These are phyloP conservation scores for Allophyes oxyacanthae DNA, from an alignment of 2,888 invertebrate genomes.

Conservation along the genomic window DNA sequence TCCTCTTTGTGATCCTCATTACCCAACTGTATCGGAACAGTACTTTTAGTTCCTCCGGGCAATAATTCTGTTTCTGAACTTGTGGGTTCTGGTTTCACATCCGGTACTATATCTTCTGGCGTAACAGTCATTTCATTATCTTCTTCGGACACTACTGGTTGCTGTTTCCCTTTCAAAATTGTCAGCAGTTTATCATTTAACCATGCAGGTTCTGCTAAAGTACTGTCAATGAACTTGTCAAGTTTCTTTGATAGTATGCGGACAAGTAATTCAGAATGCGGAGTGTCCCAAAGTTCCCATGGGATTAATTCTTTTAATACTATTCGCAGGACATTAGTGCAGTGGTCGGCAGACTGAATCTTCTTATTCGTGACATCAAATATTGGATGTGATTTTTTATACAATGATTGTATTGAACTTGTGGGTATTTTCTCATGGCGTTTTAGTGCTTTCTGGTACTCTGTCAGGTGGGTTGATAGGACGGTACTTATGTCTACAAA, in stretches of 20 bases:
- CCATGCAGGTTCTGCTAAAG: constrained; percentile 86
- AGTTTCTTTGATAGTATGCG: constrained; percentile 90
- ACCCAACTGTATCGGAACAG: constrained; percentile 59
- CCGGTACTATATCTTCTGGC: constrained; percentile 8
- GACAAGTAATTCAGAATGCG: constrained; percentile 90
- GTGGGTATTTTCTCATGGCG: constrained; percentile 84
- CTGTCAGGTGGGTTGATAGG: constrained; percentile 90
- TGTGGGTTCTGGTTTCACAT: constrained; percentile 32
- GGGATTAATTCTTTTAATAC: constrained; percentile 90
- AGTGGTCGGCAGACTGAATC: constrained; percentile 87
- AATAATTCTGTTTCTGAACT: constrained; percentile 64
- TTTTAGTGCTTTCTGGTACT: constrained; percentile 90
- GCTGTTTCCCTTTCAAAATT: constrained; percentile 65
- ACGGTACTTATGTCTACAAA: constrained; percentile 85
- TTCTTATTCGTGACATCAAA: constrained; percentile 71
- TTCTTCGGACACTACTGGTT: constrained; percentile 22
- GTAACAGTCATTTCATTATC: constrained; percentile 1
- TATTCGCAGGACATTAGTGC: constrained; percentile 89
- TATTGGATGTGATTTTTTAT: constrained; percentile 81
- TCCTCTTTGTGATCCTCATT: constrained; percentile 54
- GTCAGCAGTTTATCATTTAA: constrained; percentile 79
- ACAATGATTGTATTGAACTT: constrained; percentile 82
- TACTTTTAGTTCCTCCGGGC: constrained; percentile 56
- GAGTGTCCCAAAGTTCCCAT: constrained; percentile 91
- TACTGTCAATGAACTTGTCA: constrained; percentile 82